Base-by-base conservation (phyloP, 2,797 vertebrate species). In the Dendrocincla fuliginosa region DNA sequence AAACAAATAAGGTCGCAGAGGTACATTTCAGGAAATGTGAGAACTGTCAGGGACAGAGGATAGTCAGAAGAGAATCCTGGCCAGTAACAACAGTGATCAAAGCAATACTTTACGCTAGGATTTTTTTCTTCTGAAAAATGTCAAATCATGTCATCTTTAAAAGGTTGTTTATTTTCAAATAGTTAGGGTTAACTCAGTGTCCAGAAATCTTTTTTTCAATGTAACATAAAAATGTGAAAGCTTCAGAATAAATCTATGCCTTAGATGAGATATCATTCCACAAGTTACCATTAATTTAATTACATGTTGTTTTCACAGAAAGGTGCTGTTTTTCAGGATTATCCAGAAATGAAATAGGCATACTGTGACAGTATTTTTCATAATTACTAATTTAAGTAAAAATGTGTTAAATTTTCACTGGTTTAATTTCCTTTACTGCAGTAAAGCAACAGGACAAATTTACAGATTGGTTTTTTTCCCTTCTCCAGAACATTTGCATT, bases 221-320 rank as follows among this genome's bases (percentile, higher is more conserved):
- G 19, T 71, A 80, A 59, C 19, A 67, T 11, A 22, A 64, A 44
- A 74, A 87, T 61, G 18, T 90, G 77, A 80, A 91, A 76, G 5
- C 32, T 28, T 76, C 41, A 81, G 41, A 86, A 76, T 88, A 82
- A 71, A 80, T 89, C 20, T 85, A 24, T 69, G 28, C 17, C 20
- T 78, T 76, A 70, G 63, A 68, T 46, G 8, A 87, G 95, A 64
- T 91, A 55, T 39, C 33, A 47, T 68, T 89, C 44, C n/a, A 56
- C 37, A 64, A 78, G 47, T 76, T 90, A 32, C 12, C 65, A 46
- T 65, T 94, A 89, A 69, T 81, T 76, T 55, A 70, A 89, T 78
- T 82, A 10, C 16, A 44, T 64, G 74, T 61, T 75, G 39, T 79
- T 93, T 53, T 76, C 95, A 85, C 20, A 84, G 91, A 95, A 91